Evolutionary conservation across 2,113 vertebrate genomes (phyloP).

Genomic region (Panthera tigris): DNA sequence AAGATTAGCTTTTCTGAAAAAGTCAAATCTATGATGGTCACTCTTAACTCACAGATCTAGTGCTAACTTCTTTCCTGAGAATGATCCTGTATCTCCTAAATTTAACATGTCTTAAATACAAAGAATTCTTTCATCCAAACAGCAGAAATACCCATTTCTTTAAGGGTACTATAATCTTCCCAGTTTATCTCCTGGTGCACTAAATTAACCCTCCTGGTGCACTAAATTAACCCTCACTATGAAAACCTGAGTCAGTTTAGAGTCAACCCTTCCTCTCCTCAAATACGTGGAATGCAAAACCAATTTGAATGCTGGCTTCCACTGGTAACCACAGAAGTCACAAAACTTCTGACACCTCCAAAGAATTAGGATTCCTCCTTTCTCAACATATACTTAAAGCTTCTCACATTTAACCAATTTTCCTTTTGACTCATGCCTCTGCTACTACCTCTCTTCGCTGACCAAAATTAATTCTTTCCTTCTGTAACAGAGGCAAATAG

Average conservation of each 20-base stretch:
- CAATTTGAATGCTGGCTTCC: not conserved
- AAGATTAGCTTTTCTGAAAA: constrained; percentile 42
- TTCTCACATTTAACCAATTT: constrained; percentile 15
- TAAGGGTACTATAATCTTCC: not conserved
- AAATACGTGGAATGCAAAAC: not conserved
- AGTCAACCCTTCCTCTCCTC: not conserved
- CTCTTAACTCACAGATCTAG: not conserved
- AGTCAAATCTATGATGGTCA: not conserved
- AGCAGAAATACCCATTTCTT: not conserved
- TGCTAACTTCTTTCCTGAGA: constrained; percentile 6
- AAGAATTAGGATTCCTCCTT: not conserved
- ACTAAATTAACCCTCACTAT: not conserved
- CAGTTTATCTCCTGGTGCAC: not conserved
- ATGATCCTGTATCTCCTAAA: not conserved
- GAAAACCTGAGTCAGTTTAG: not conserved
- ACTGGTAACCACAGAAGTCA: not conserved
- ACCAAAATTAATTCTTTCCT: not conserved
- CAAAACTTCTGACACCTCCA: not conserved
- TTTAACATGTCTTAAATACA: not conserved
- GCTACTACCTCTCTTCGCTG: not conserved
- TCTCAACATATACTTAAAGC: not conserved
- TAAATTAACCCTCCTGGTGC: not conserved
- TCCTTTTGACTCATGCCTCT: not conserved
- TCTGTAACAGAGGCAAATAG: not conserved
- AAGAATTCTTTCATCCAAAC: not conserved